phyloP scores from a whole-genome alignment of 1,140 invertebrate genomes.

The Aphaenogaster rudis region DNA sequence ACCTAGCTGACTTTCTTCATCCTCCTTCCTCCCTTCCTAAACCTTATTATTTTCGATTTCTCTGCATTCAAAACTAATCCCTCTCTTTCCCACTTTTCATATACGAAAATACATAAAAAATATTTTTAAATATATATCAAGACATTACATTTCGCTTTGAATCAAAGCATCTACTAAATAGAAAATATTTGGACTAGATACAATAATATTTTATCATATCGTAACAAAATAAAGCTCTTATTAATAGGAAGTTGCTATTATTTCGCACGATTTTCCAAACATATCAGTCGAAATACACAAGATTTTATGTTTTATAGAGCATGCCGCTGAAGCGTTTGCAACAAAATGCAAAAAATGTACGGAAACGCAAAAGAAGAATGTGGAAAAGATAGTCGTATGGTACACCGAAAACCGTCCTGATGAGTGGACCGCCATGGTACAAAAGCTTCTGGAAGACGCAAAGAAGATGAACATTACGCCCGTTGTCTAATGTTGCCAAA shows the following conservation, averaged over 20 bases:
- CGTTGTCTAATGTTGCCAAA: not conserved
- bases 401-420: conserved; percentile 49
- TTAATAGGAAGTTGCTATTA: not conserved
- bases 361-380: conserved; percentile 10
- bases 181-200: conserved; percentile 73
- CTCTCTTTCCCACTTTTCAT: no score
- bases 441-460: conserved; percentile 28
- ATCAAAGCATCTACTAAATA: not conserved
- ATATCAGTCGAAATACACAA: not conserved
- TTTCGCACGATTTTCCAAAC: not conserved
- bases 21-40: no score
- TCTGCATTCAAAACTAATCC: no score
- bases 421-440: conserved; percentile 29
- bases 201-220: not conserved
- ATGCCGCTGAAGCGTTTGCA: conserved; percentile 38
- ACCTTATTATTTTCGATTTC: no score
- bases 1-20: no score
- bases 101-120: no score
- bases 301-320: not conserved
- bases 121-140: not conserved
- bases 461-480: conserved; percentile 34
- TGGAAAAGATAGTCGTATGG: conserved; percentile 35
- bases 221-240: not conserved
- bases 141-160: not conserved
- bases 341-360: conserved; percentile 50